Evolutionary conservation across 2,113 vertebrate genomes (phyloP).

Genomic region (Engystomops pustulosus): DNA sequence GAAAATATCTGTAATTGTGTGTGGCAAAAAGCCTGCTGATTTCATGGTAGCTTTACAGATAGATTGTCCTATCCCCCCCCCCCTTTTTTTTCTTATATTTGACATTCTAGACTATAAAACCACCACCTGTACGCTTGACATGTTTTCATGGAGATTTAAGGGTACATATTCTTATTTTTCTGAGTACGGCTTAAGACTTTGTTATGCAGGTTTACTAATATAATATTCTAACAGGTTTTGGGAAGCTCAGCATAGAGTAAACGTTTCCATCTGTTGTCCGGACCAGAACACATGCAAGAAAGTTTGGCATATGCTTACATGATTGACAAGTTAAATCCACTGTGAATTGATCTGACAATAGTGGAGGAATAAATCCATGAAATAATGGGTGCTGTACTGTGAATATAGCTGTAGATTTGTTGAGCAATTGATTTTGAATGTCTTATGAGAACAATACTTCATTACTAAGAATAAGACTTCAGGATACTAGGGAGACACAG

Average conservation of each 20-base stretch:
- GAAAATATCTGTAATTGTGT: slow-evolving; percentile 72
- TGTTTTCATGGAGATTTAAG: slow-evolving; percentile 5
- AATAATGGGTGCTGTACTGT: slow-evolving; percentile 13
- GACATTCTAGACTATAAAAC: slow-evolving; percentile 34
- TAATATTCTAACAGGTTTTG: slow-evolving; percentile 18
- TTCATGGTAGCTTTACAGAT: slow-evolving; percentile 64
- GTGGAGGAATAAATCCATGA: background rate
- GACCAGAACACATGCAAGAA: background rate
- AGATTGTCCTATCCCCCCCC: slow-evolving; percentile 53
- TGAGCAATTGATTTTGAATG: slow-evolving; percentile 3
- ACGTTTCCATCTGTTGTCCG: slow-evolving; percentile 13
- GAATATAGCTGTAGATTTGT: slow-evolving; percentile 30
- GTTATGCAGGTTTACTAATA: background rate
- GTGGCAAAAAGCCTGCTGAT: slow-evolving; percentile 64
- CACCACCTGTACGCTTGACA: slow-evolving; percentile 27
- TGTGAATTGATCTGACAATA: slow-evolving; percentile 2
- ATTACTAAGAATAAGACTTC: background rate
- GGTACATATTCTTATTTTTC: background rate
- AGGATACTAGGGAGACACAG: slow-evolving; percentile 7
- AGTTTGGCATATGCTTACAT: slow-evolving; percentile 12
- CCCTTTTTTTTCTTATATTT: slow-evolving; percentile 28
- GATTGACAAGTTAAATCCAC: slow-evolving; percentile 13
- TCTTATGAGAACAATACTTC: background rate
- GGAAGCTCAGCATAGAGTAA: background rate
- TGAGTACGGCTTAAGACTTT: background rate